phyloP scores from a whole-genome alignment of 2,113 vertebrate genomes.

The Triplophysa dalaica region DNA sequence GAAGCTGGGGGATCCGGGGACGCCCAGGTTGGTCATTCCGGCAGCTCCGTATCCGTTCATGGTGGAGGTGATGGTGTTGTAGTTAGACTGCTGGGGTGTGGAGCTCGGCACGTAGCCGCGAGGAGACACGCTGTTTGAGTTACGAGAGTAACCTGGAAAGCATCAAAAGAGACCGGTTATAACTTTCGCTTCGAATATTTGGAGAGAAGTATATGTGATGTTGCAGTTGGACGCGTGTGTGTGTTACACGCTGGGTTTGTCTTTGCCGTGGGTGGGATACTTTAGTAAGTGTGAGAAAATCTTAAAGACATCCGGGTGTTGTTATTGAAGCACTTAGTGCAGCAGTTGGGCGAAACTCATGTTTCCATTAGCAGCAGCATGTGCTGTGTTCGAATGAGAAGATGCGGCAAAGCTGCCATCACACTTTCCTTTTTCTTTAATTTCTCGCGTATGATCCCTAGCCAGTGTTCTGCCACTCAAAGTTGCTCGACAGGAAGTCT shows the following conservation, averaged over 20 bases:
- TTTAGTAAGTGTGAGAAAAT: neutral
- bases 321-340: slow-evolving; percentile 4
- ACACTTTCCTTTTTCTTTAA: neutral
- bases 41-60: slow-evolving; percentile 84
- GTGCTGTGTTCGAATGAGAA: neutral
- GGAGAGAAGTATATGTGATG: neutral
- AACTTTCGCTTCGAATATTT: neutral
- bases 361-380: neutral
- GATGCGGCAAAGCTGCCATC: neutral
- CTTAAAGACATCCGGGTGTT: slow-evolving; percentile 1
- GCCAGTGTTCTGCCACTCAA: neutral
- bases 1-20: slow-evolving; percentile 92
- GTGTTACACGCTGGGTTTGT: slow-evolving; percentile 24
- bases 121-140: slow-evolving; percentile 84
- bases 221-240: slow-evolving; percentile 18
- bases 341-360: slow-evolving; percentile 6
- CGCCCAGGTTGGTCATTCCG: slow-evolving; percentile 86
- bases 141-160: slow-evolving; percentile 84
- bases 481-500: neutral
- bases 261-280: slow-evolving; percentile 8
- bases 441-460: neutral
- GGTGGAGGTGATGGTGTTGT: slow-evolving; percentile 83
- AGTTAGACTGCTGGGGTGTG: slow-evolving; percentile 88
- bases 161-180: slow-evolving; percentile 15
- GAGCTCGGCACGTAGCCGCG: slow-evolving; percentile 90